Conservation (phyloP, 2,888 invertebrate genomes). For the Scelioninae gen. 2 region DNA sequence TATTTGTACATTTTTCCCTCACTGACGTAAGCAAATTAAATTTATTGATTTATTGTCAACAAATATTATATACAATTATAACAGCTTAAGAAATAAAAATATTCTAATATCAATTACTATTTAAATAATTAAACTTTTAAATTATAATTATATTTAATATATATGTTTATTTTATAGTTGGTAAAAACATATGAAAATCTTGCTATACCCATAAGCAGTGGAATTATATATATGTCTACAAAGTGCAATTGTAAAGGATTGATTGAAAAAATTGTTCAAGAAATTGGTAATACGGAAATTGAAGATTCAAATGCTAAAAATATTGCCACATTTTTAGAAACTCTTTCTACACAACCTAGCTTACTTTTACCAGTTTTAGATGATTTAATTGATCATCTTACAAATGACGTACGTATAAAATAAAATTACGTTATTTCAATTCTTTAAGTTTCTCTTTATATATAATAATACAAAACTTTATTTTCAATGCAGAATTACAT, state of each 20-base stretch:
- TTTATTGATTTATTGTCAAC: too few relatives aligned
- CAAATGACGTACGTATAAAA: conserved; percentile 67
- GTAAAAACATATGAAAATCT: conserved; percentile 87
- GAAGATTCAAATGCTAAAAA: conserved; percentile 76
- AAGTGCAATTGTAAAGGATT: conserved; percentile 83
- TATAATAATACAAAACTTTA: not conserved
- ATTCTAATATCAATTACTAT: not conserved
- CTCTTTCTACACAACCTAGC: conserved; percentile 65
- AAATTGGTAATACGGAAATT: conserved; percentile 83
- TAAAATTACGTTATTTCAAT: not conserved
- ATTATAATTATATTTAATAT: too few relatives aligned
- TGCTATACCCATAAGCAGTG: conserved; percentile 81
- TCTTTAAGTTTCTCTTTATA: conserved; percentile 10
- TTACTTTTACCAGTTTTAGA: conserved; percentile 69
- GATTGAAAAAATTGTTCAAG: conserved; percentile 84
- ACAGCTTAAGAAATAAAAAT: too few relatives aligned
- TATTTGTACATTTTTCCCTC: too few relatives aligned
- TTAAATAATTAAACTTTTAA: not conserved
- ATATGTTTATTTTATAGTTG: conserved; percentile 76
- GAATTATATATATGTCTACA: conserved; percentile 82
- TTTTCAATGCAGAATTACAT: conserved; percentile 75
- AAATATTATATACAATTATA: too few relatives aligned
- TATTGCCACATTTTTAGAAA: conserved; percentile 69
- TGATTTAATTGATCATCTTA: conserved; percentile 68
- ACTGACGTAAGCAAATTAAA: too few relatives aligned